Evolutionary conservation across 1,140 invertebrate species (phyloP), one percentile per base, ranked within the genome.

Genomic region (Geopemphigus sp.): DNA sequence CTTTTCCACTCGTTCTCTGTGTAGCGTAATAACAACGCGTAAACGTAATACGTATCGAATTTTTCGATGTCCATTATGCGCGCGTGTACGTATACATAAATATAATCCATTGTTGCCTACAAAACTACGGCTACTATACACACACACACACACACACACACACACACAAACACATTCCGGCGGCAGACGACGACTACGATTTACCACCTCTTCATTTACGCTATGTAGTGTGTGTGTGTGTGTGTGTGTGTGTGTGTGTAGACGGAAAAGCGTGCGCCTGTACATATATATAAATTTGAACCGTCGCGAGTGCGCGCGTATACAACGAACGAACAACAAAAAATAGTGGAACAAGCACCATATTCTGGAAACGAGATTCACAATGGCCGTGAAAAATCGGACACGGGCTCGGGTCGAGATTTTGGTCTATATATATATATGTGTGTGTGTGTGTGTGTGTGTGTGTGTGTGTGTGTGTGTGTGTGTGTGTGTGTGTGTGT

Each of bases 321-420:
- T 17, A 68, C 64, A 47, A 47, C 29, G 47, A 68, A 68, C 64
- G 64, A 70, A n/a, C n/a, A n/a, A n/a, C n/a, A n/a, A 70, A 70
- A 70, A 70, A 70, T 76, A 76, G 73, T 76, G 32, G 73, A 56
- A 76, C 73, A 61, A 76, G 73, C 73, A 59, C 24, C 47, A 17
- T 54, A 54, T 78, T 61, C 57, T 78, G 74, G 74, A 78, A 78
- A 78, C 74, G 39, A 61, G 32, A 8, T 39, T 50, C 56, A 78
- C 74, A 78, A 78, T 78, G 74, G 74, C 74, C 74, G 74, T 78
- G 74, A 50, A 78, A 78, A 78, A 78, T 78, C 74, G 74, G 74
- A 78, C 74, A 61, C 74, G 74, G 45, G 74, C 57, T 26, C 74
- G 56, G 74, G 74, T 78, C 74, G 74, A 61, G 10, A 45, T 78